Base-by-base conservation (phyloP, 2,797 vertebrate species). In the Hoplostethus mediterraneus region DNA sequence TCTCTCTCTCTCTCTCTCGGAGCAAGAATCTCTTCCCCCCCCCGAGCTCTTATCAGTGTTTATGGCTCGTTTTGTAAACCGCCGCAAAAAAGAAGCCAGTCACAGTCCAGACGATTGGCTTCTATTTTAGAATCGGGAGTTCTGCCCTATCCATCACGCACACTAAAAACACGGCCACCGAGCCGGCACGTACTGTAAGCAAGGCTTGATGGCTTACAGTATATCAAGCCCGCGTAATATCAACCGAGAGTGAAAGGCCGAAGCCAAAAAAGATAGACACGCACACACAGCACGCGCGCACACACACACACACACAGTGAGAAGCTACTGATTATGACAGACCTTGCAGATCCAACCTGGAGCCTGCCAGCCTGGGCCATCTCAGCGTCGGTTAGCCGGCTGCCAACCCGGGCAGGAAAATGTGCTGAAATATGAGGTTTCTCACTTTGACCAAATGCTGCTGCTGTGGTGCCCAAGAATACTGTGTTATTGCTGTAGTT, bases 1-100 rank as follows among this genome's bases (percentile, higher is more conserved):
- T 6, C 79, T 58, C 61, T 67, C 79, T 81, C 55, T 62, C 61
- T 67, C 70, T 80, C 70, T 6, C 79, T 58, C 61, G 54, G 64
- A 21, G 21, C 21, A 21, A 68, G 73, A 86, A 83, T 79, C 71
- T 90, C 75, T 82, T 83, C 75, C 75, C 66, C 72, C 75, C 75
- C 66, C 72, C 44, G 67, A 77, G 44, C 61, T 79, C 81, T 90
- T 92, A 93, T 94, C 90, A 85, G 80, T 87, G 84, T 93, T 92
- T 93, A 93, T 79, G 71, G 60, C 87, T 83, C 73, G 33, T 86
- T 92, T 87, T 91, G 84, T 92, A 90, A 93, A 93, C 87, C n/a
- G 9, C 71, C 38, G 59, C 55, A 57, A 75, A 88, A 88, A 88
- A 89, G 47, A 82, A 80, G 81, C 61, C 0, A 33, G 52, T 33